phyloP scores from a whole-genome alignment of 2,888 invertebrate genomes.

The Cremastinae sp. region DNA sequence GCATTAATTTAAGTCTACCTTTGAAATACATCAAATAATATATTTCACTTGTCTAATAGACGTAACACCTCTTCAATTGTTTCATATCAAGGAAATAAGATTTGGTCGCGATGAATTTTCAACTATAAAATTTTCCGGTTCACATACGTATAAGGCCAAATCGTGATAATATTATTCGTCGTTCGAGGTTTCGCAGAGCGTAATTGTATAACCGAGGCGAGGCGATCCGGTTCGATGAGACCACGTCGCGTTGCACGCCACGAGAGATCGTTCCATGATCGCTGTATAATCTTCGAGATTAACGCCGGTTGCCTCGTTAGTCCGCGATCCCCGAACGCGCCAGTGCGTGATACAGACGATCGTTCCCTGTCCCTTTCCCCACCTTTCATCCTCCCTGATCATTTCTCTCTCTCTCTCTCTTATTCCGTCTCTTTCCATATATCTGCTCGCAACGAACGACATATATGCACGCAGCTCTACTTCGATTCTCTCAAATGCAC shows the following conservation, averaged over 20 bases:
- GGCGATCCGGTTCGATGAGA: constrained; percentile 58
- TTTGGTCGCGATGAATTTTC: no score
- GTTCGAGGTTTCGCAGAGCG: constrained; percentile 23
- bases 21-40: no score
- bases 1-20: no score
- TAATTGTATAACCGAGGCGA: constrained; percentile 58
- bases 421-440: constrained; percentile 12
- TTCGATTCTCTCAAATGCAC: constrained; percentile 36
- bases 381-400: no score
- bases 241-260: constrained; percentile 4
- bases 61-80: no score
- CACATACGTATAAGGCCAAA: no score
- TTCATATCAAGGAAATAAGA: no score
- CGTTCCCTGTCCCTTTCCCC: neutral
- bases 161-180: constrained; percentile 24
- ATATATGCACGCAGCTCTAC: constrained; percentile 25
- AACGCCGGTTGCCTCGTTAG: constrained; percentile 62
- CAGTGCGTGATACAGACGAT: constrained; percentile 51
- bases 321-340: constrained; percentile 53
- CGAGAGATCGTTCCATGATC: constrained; percentile 37
- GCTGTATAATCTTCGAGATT: constrained; percentile 59
- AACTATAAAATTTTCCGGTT: no score
- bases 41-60: no score
- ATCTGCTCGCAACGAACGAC: constrained; percentile 8
- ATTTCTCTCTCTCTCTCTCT: constrained; percentile 1